Conservation (phyloP, 2,797 vertebrate species). For the Borostomias antarcticus region DNA sequence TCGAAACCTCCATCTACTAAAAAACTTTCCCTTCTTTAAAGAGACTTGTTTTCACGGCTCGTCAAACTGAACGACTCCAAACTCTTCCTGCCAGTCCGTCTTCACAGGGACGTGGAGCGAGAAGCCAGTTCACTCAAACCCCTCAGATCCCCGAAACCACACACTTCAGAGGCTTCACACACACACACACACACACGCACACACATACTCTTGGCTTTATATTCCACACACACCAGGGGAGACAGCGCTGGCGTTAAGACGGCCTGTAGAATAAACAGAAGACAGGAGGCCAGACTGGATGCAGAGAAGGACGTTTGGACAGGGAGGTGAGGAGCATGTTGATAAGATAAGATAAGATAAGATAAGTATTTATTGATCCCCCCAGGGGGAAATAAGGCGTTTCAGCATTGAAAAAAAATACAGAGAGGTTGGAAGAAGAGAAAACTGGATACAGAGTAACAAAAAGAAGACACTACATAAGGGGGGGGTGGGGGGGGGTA, state of each 20-base stretch:
- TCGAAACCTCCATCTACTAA: too few species aligned
- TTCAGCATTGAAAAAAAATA: too few species aligned
- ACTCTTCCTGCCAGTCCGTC: constrained; percentile 13
- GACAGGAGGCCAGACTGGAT: constrained; percentile 33
- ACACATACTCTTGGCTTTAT: constrained; percentile 24
- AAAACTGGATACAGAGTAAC: too few species aligned
- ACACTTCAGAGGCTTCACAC: constrained; percentile 37
- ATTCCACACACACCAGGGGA: constrained; percentile 34
- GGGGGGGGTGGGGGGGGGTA: constrained; percentile 10
- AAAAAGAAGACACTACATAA: constrained; percentile 11
- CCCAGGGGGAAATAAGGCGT: too few species aligned
- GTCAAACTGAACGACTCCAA: constrained; percentile 12
- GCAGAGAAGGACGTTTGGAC: too few species aligned
- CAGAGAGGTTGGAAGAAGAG: too few species aligned
- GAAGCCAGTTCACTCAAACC: too few species aligned
- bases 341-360: too few species aligned
- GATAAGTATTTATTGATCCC: too few species aligned
- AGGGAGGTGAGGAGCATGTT: too few species aligned
- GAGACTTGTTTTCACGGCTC: not conserved
- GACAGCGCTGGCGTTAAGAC: constrained; percentile 32
- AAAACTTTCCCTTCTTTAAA: too few species aligned
- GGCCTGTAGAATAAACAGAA: constrained; percentile 3
- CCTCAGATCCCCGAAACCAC: constrained; percentile 16
- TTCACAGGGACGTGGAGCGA: constrained; percentile 8
- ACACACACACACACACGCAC: too few species aligned